These are phyloP conservation scores for Calosoma granatense DNA, from an alignment of 1,140 invertebrate genomes.

Conservation along the genomic window DNA sequence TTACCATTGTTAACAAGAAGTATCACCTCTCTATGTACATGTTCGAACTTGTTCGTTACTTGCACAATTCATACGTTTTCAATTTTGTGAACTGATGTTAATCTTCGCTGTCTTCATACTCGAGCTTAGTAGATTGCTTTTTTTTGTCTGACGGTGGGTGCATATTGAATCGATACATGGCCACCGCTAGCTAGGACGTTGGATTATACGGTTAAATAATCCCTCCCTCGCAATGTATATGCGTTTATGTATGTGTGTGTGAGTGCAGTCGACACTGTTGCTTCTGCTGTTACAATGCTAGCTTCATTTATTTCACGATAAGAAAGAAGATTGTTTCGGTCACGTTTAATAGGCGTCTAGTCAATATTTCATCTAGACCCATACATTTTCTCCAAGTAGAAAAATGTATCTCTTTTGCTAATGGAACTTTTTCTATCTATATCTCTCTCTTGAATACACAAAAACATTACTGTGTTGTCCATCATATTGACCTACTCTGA, in stretches of 20 bases:
- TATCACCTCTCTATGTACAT: too few species aligned
- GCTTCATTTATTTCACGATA: slow-evolving; percentile 4
- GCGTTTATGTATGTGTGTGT: too few species aligned
- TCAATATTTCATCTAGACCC: not conserved
- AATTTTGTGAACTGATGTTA: not conserved
- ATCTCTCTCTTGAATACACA: too few species aligned
- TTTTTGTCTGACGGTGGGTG: not conserved
- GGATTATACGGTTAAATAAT: too few species aligned
- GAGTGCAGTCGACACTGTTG: too few species aligned
- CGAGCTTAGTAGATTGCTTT: not conserved
- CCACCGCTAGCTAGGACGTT: too few species aligned
- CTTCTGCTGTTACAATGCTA: not conserved
- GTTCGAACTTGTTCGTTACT: too few species aligned
- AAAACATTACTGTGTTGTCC: too few species aligned
- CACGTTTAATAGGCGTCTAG: slow-evolving; percentile 1
- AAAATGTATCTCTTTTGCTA: not conserved
- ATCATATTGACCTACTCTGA: too few species aligned
- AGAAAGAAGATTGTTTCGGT: not conserved
- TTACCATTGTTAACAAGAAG: too few species aligned
- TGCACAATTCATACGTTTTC: not conserved
- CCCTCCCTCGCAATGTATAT: too few species aligned
- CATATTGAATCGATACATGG: not conserved
- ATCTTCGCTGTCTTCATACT: not conserved
- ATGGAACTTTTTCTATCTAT: not conserved
- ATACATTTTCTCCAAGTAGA: not conserved